phyloP scores from a whole-genome alignment of 2,113 vertebrate species.

The Amblyornis subalaris region DNA sequence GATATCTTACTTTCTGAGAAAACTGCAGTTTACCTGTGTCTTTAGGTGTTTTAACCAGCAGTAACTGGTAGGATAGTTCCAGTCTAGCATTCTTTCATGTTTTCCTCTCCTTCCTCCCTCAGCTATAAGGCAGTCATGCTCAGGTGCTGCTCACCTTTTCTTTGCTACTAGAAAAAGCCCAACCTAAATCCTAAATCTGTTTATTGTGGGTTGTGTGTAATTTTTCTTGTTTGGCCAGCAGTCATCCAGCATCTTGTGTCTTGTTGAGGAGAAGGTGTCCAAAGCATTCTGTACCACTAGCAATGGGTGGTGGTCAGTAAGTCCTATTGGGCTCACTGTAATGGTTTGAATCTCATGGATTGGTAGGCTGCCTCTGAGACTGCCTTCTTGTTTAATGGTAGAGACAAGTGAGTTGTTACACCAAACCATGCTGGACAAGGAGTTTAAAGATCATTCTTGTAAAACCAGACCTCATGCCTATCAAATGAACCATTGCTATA shows the following conservation, averaged over 20 bases:
- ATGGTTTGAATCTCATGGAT: neutral
- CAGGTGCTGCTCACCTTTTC: neutral
- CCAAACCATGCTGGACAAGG: neutral
- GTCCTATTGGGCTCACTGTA: rapidly evolving
- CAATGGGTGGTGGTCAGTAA: neutral
- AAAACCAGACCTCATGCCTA: neutral
- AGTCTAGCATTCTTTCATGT: neutral
- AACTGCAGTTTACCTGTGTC: neutral
- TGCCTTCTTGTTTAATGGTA: neutral
- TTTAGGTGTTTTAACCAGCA: neutral
- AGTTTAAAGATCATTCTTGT: neutral
- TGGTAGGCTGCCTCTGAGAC: neutral
- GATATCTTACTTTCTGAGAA: neutral
- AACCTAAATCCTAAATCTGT: neutral
- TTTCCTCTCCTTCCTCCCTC: neutral
- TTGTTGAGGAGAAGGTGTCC: neutral
- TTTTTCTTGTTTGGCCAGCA: neutral
- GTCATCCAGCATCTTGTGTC: neutral
- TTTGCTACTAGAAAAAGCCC: neutral
- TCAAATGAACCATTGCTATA: neutral
- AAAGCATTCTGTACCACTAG: neutral
- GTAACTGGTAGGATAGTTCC: neutral
- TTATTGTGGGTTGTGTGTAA: neutral
- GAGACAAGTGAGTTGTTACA: neutral
- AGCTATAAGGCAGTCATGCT: neutral